phyloP scores from a whole-genome alignment of 2,888 invertebrate genomes.

The Stenodera caucasica region DNA sequence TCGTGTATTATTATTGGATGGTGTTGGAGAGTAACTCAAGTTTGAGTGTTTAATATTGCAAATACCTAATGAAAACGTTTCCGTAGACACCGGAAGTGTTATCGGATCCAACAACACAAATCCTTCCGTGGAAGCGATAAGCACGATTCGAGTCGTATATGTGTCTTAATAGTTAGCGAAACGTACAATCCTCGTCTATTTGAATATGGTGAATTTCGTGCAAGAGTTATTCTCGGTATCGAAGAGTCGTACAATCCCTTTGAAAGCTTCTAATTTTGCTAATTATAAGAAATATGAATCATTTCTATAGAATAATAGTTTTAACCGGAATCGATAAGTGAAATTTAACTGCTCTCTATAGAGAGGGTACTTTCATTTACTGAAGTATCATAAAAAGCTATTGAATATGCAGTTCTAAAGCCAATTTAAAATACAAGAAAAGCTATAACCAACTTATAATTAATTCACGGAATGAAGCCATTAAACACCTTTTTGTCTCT shows the following conservation, averaged over 20 bases:
- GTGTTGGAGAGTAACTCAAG: background rate
- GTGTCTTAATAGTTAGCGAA: background rate
- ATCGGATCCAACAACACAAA: slow-evolving; percentile 21
- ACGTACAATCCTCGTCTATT: background rate
- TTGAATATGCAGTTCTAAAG: background rate
- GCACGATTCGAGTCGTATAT: slow-evolving; percentile 13
- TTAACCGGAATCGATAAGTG: slow-evolving; percentile 5
- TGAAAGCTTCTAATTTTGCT: background rate
- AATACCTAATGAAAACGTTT: slow-evolving; percentile 10
- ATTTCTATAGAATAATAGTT: background rate
- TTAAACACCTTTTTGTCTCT: background rate
- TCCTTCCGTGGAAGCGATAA: slow-evolving; percentile 20
- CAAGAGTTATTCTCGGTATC: no score
- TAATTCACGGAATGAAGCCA: slow-evolving; percentile 3
- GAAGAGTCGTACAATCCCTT: background rate
- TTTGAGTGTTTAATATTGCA: slow-evolving; percentile 4
- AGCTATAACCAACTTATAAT: background rate
- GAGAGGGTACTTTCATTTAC: background rate
- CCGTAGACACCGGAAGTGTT: slow-evolving; percentile 18
- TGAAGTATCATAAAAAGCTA: background rate
- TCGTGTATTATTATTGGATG: no score
- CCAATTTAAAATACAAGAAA: background rate
- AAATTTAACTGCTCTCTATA: slow-evolving; percentile 3
- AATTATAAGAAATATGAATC: background rate
- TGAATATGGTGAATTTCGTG: background rate